Conservation (phyloP, 2,888 invertebrate genomes). For the Phlogophora meticulosa region DNA sequence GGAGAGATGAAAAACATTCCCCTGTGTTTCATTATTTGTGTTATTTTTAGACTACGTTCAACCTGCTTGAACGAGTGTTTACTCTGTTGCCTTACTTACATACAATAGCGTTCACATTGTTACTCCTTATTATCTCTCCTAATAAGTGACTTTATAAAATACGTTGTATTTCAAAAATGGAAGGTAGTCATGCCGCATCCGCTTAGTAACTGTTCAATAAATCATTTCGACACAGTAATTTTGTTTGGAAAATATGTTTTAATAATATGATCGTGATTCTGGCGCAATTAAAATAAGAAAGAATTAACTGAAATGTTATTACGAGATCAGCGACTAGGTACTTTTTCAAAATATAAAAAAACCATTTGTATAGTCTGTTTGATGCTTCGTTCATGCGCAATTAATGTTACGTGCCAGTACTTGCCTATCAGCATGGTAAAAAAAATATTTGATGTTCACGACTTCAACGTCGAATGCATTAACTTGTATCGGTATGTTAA, state of each 20-base stretch:
- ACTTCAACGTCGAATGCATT: constrained; percentile 82
- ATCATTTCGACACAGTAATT: constrained; percentile 82
- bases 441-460: constrained; percentile 84
- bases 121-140: constrained; percentile 74
- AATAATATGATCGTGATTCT: constrained; percentile 73
- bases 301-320: constrained; percentile 78
- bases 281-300: constrained; percentile 78
- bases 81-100: constrained; percentile 85
- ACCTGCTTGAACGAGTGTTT: constrained; percentile 89
- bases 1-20: constrained; percentile 90
- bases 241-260: constrained; percentile 74
- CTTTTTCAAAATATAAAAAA: no score
- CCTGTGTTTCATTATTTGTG: constrained; percentile 90
- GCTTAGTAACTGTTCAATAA: constrained; percentile 68
- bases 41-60: constrained; percentile 89
- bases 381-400: constrained; percentile 80
- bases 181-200: constrained; percentile 51
- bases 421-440: constrained; percentile 76
- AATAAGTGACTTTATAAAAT: constrained; percentile 56
- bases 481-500: constrained; percentile 81
- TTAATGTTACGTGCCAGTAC: constrained; percentile 84
- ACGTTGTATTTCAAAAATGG: constrained; percentile 36
- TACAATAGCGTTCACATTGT: constrained; percentile 86
- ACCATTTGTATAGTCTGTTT: constrained; percentile 84
- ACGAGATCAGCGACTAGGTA: constrained; percentile 81